Evolutionary conservation across 2,888 invertebrate genomes (phyloP), one percentile per base, ranked within the genome.

Genomic region (Pharmacophagus antenor): DNA sequence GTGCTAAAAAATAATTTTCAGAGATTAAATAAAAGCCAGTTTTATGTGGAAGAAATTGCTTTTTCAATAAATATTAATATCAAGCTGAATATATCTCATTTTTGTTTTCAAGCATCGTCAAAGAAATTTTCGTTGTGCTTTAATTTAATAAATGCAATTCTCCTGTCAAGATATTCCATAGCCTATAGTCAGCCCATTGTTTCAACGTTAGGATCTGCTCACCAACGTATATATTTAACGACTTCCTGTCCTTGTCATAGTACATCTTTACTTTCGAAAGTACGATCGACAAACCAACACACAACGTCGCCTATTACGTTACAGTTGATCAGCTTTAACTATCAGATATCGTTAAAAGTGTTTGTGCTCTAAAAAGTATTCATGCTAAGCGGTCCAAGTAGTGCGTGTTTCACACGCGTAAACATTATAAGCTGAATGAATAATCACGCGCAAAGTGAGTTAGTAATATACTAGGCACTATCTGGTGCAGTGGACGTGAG

Each of bases 311-410:
- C 64, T 64, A 68, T 70, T 67, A 67, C 67, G 76, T 70, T 71
- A 79, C 74, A 78, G 70, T 76, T 70, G 72, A 81, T 82, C 78
- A 73, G 70, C 65, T 76, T 17, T 65, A 70, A 68, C 70, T 70
- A 76, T 71, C 65, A 70, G 82, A 83, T 82, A 83, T 84, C 82
- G 82, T 79, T 74, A 74, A n/a, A 77, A 73, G 72, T 74, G 82
- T 84, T 82, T 77, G 76, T 83, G 89, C 84, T 89, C 89, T 85
- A 70, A 79, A 88, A 85, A 79, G 68, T 79, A 85, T 76, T 76
- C 82, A 77, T 84, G 85, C 74, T 82, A 70, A 76, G 72, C 70
- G 72, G 74, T 79, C 69, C 72, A 81, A 79, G 76, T 77, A 72
- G 76, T 77, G 76, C 80, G 76, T 76, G 77, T 69, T 72, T 72